These are phyloP conservation scores for Botia almorhae DNA, from an alignment of 2,797 vertebrate genomes.

Conservation along the genomic window DNA sequence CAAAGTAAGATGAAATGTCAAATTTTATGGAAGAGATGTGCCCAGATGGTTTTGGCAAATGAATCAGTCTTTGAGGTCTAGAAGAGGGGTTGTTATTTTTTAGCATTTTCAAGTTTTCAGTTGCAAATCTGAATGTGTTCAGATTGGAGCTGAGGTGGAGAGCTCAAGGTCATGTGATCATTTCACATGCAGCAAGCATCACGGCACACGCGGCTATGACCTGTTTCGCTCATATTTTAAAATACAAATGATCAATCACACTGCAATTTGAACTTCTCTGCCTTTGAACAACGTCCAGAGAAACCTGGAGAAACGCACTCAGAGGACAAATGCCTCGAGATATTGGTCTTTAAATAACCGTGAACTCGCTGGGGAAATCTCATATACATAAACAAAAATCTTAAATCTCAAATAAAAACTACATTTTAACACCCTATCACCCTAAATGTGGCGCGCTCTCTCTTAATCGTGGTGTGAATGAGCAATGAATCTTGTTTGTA, in stretches of 20 bases:
- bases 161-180: conserved; percentile 64
- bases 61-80: not conserved
- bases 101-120: not conserved
- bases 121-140: conserved; percentile 12
- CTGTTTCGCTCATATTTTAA: conserved; percentile 50
- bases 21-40: conserved; percentile 4
- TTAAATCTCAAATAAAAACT: too few species aligned
- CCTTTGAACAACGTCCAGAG: conserved; percentile 17
- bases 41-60: not conserved
- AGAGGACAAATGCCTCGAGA: conserved; percentile 6
- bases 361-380: not conserved
- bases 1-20: conserved; percentile 24
- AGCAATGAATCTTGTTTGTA: not conserved
- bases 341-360: not conserved
- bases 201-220: conserved; percentile 59
- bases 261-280: conserved; percentile 36
- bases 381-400: too few species aligned
- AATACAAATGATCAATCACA: conserved; percentile 53
- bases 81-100: not conserved
- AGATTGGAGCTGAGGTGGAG: conserved; percentile 52
- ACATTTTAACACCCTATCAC: not conserved
- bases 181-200: conserved; percentile 62
- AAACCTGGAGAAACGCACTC: not conserved
- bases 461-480: not conserved
- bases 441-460: not conserved